Evolutionary conservation across 2,888 invertebrate species (phyloP), one percentile per base, ranked within the genome.

Genomic region (Platerodrilus igneus): DNA sequence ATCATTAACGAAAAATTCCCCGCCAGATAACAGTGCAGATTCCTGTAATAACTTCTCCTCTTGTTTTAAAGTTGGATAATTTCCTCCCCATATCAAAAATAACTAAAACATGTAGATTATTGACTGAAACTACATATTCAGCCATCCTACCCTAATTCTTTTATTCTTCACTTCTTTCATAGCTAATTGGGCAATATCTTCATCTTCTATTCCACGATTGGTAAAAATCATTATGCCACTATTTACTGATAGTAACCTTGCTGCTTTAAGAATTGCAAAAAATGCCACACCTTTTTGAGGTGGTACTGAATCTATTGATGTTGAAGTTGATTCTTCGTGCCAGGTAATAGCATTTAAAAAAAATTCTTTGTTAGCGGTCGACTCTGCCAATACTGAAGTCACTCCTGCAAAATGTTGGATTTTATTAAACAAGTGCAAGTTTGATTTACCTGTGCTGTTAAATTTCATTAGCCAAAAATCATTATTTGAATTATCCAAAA

Each of bases 181-280:
- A 10, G 72, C 68, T 50, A 68, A 63, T 41, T 68, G 67, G 11
- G 70, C 68, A 23, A 73, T 57, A 50, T 70, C 67, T 6, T 68
- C 68, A 50, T 80, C 80, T 2, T 70, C 72, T 18, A 76, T 70
- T 11, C 71, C 72, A 19, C 69, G 66, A 39, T 77, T 76, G 0
- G 78, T 76, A 41, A 81, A 71, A 25, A 81, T 62, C 53, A 83
- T 74, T 6, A 82, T 68, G 0, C 77, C 80, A 45, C 78, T 77
- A 56, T 79, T 77, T 47, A 76, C 76, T 0, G 80, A 79, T 34
- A 81, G 73, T 43, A 77, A 53, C 44, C 77, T 75, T 0, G 76
- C 74, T 1, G 81, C 79, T 16, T 76, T 73, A 0, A 77, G 64
- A 17, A 80, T 62, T 0, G 78, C 78, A 31, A 72, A 66, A 71